These are phyloP conservation scores for Vulpes vulpes DNA, from an alignment of 2,113 vertebrate genomes.

Conservation along the genomic window DNA sequence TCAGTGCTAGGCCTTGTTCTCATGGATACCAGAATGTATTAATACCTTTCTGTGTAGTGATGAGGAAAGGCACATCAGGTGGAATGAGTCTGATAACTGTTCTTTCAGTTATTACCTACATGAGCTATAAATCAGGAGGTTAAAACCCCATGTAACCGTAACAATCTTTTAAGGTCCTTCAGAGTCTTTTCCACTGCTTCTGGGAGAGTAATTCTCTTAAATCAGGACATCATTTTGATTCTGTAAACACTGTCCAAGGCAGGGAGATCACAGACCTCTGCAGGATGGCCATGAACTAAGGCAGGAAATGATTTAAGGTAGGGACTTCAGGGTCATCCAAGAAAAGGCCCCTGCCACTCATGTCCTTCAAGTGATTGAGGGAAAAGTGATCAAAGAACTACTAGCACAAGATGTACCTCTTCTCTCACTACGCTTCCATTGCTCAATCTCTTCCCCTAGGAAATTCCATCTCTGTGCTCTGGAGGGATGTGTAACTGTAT, in stretches of 20 bases:
- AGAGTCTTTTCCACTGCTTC: not conserved
- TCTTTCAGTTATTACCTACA: conserved; percentile 31
- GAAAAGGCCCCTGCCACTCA: not conserved
- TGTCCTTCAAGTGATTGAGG: not conserved
- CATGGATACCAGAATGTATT: conserved; percentile 6
- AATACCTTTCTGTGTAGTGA: conserved; percentile 41
- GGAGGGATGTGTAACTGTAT: not conserved
- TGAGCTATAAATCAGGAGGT: conserved; percentile 24
- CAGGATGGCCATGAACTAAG: not conserved
- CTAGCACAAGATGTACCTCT: not conserved
- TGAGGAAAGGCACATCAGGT: not conserved
- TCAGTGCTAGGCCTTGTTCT: conserved; percentile 34
- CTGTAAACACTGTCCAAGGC: conserved; percentile 52
- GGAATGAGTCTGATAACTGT: not conserved
- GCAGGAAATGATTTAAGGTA: conserved; percentile 45
- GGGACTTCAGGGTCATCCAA: not conserved
- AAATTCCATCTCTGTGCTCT: not conserved
- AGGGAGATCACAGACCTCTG: conserved; percentile 11
- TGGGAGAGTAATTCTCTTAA: conserved; percentile 38
- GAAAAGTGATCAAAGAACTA: conserved; percentile 25
- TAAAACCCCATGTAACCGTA: conserved; percentile 40
- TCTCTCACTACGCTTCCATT: not conserved
- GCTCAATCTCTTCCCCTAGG: not conserved
- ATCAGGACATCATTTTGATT: conserved; percentile 56
- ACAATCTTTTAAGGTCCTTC: conserved; percentile 7